Percentiles rank a stretch among this genome's conserved stretches.
Evolutionary conservation across 1,140 invertebrate species (phyloP).

Genomic region (Wasmannia auropunctata): DNA sequence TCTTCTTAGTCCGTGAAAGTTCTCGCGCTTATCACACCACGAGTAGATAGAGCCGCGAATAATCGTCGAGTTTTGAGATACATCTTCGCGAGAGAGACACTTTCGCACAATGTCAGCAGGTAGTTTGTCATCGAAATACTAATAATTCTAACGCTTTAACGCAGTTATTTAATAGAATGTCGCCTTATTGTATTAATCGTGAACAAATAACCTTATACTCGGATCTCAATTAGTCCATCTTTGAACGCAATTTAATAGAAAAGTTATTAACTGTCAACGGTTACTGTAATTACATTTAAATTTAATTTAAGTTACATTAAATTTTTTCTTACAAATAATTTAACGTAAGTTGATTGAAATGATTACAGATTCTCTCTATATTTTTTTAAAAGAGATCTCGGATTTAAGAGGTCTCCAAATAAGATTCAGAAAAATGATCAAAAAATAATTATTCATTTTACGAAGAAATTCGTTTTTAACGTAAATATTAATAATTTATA

Average conservation of each 20-base stretch:
- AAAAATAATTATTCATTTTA: neutral
- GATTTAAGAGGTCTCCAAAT: neutral
- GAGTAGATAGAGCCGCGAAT: neutral
- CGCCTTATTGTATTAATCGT: neutral
- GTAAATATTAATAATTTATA: neutral
- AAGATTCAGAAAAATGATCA: neutral
- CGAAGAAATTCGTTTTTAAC: neutral
- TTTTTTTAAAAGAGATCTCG: neutral
- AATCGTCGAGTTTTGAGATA: neutral
- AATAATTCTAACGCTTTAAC: neutral
- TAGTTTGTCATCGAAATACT: neutral
- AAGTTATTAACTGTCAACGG: neutral
- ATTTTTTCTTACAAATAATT: neutral
- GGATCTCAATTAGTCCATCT: neutral
- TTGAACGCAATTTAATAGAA: neutral
- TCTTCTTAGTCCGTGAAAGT: conserved; percentile 21
- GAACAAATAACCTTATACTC: neutral
- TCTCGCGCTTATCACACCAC: neutral
- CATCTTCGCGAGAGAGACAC: neutral
- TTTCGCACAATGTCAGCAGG: conserved; percentile 45
- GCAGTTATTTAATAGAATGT: neutral
- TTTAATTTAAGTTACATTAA: too few relatives aligned
- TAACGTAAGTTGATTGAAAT: neutral
- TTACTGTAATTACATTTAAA: neutral
- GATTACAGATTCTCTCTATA: neutral